Evolutionary conservation across 2,888 invertebrate genomes (phyloP).

Genomic region (Scotopteryx bipunctaria): DNA sequence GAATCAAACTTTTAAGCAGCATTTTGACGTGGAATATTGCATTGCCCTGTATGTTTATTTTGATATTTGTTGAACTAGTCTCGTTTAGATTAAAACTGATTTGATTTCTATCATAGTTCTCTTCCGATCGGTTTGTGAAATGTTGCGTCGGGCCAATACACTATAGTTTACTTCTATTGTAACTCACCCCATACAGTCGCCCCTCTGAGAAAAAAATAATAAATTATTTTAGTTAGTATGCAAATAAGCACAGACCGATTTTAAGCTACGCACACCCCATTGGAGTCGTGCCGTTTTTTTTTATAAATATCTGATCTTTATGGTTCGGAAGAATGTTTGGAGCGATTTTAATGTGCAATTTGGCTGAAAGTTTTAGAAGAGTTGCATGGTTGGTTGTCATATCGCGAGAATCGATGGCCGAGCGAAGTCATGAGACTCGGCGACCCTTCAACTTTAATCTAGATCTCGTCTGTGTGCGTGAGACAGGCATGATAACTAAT

Average conservation of each 20-base stretch:
- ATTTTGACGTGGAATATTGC: slow-evolving; percentile 78
- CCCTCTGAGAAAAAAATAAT: slow-evolving; percentile 82
- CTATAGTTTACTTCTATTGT: slow-evolving; percentile 77
- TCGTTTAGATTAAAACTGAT: slow-evolving; percentile 41
- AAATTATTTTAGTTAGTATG: slow-evolving; percentile 84
- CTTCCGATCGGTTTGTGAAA: slow-evolving; percentile 47
- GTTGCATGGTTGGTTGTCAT: slow-evolving; percentile 22
- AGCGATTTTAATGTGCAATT: slow-evolving; percentile 42
- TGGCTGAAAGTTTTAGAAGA: slow-evolving; percentile 16
- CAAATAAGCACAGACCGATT: slow-evolving; percentile 80
- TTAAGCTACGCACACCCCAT: slow-evolving; percentile 81
- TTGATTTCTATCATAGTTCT: slow-evolving; percentile 20
- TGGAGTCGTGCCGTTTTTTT: slow-evolving; percentile 65
- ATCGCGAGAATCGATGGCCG: slow-evolving; percentile 32
- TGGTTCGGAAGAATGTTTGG: slow-evolving; percentile 62
- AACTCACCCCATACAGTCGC: slow-evolving; percentile 70
- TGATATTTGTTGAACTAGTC: slow-evolving; percentile 68
- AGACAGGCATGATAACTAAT: slow-evolving; percentile 79
- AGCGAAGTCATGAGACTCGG: slow-evolving; percentile 42
- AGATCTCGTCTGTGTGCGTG: slow-evolving; percentile 70
- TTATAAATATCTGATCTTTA: slow-evolving; percentile 65
- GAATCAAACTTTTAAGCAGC: slow-evolving; percentile 79
- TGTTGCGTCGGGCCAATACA: slow-evolving; percentile 76
- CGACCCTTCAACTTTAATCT: slow-evolving; percentile 70
- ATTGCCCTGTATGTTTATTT: slow-evolving; percentile 72